A percentile compares a stretch with the other conserved stretches of the same genome.
Conservation (phyloP, 2,888 invertebrate genomes). For the Agriotes lineatus region DNA sequence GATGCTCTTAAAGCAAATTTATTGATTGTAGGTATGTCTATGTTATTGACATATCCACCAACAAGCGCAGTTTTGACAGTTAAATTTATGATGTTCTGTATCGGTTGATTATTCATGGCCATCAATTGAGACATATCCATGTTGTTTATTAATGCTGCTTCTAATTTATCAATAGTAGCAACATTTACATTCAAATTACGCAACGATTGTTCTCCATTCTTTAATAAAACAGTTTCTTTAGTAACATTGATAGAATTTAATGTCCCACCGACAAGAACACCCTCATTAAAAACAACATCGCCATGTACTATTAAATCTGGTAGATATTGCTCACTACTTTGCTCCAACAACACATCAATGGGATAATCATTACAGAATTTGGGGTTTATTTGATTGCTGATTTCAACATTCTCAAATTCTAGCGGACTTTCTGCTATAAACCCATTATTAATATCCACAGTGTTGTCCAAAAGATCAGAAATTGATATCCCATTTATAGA, state of each 20-base stretch:
- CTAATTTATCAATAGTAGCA: slow-evolving; percentile 51
- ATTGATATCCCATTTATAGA: slow-evolving; percentile 55
- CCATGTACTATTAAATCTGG: slow-evolving; percentile 57
- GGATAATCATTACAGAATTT: slow-evolving; percentile 57
- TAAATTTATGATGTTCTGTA: slow-evolving; percentile 54
- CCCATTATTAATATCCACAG: slow-evolving; percentile 54
- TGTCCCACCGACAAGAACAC: slow-evolving; percentile 52
- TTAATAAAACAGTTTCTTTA: slow-evolving; percentile 57
- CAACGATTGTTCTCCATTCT: slow-evolving; percentile 61
- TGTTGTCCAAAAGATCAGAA: slow-evolving; percentile 52
- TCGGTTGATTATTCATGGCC: not conserved
- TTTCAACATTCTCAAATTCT: slow-evolving; percentile 55
- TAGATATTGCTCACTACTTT: slow-evolving; percentile 47
- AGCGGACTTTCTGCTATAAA: slow-evolving; percentile 51
- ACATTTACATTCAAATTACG: slow-evolving; percentile 54
- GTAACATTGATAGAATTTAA: slow-evolving; percentile 55
- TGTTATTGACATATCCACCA: slow-evolving; percentile 67
- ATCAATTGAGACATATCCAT: slow-evolving; percentile 42
- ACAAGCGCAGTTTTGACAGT: slow-evolving; percentile 64
- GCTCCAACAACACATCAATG: slow-evolving; percentile 51
- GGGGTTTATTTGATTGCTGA: slow-evolving; percentile 51
- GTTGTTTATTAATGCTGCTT: slow-evolving; percentile 55
- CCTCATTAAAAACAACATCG: slow-evolving; percentile 54
- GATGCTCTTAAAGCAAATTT: slow-evolving; percentile 66
- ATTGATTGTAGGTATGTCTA: slow-evolving; percentile 64